Conservation (phyloP, 2,797 vertebrate genomes). For the Coranthus polyacanthus region DNA sequence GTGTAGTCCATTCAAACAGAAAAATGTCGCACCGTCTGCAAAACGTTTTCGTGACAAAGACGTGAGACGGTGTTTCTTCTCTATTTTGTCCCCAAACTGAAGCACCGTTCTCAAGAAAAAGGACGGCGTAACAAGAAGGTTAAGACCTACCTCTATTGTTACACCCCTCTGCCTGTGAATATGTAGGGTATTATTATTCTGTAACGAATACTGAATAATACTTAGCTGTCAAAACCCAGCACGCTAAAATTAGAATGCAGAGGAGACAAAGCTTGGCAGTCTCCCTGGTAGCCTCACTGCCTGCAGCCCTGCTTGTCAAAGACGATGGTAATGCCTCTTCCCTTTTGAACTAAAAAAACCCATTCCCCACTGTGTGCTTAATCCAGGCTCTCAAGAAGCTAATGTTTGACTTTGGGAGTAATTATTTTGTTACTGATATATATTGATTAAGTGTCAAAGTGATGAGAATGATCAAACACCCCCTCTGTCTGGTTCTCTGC, state of each 20-base stretch:
- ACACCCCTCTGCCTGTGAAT: constrained; percentile 15
- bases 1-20: not conserved
- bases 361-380: constrained; percentile 39
- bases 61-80: too few species aligned
- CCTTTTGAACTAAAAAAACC: constrained; percentile 27
- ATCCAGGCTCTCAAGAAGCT: constrained; percentile 13
- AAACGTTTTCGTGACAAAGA: too few species aligned
- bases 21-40: constrained; percentile 7
- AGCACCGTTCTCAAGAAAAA: constrained; percentile 20
- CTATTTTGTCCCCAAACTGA: constrained; percentile 1
- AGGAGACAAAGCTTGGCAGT: constrained; percentile 55
- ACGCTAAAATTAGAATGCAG: constrained; percentile 68
- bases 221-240: constrained; percentile 58
- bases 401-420: constrained; percentile 32
- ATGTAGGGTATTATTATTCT: constrained; percentile 53
- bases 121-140: constrained; percentile 17
- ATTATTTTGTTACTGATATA: constrained; percentile 17
- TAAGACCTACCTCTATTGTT: constrained; percentile 22
- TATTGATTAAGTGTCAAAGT: not conserved
- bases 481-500: constrained; percentile 43
- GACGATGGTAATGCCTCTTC: constrained; percentile 23
- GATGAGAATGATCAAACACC: constrained; percentile 12
- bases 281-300: constrained; percentile 58
- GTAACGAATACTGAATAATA: constrained; percentile 55
- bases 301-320: constrained; percentile 71